Evolutionary conservation across 2,113 vertebrate species (phyloP), one percentile per base, ranked within the genome.

Genomic region (Paradisaea rubra): DNA sequence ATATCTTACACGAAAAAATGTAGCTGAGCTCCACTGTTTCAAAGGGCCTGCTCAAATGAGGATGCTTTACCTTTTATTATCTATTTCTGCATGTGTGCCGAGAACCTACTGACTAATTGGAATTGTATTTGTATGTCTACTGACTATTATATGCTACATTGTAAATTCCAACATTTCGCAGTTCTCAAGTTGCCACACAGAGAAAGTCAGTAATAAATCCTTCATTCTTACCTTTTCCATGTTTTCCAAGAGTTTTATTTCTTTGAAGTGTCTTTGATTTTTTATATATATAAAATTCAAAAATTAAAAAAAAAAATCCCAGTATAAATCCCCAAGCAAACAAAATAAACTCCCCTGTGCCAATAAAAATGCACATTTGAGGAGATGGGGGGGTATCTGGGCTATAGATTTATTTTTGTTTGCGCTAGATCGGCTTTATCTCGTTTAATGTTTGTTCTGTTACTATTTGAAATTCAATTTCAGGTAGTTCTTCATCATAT

Each of bases 391-490:
- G 28, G 14, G 63, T 82, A 73, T n/a, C 20, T 81, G 79, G 68
- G 33, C n/a, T 89, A 63, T 28, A 91, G 31, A 81, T 49, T 33
- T 45, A 21, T 80, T 68, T 89, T 90, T 85, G 13, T 73, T 78
- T 15, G 23, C 89, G 63, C 44, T 85, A 63, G 49, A 65, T 80
- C 57, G 89, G 35, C 39, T 91, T 79, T 65, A 52, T 91, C 59
- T 90, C 88, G 78, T 88, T 92, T 83, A 69, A 89, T 92, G 39
- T 79, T 94, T 91, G 41, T 77, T 95, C 42, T 59, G 42, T 81
- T 94, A 93, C 79, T 50, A 82, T 93, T 91, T 94, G 87, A 96
- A 94, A 97, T 96, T 96, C 94, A 96, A n/a, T 97, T 97, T 95
- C 95, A 96, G 94, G 69, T 94, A 64, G 41, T 88, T 96, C 72